phyloP scores from a whole-genome alignment of 2,888 invertebrate genomes.

The Eupithecia vulgata region DNA sequence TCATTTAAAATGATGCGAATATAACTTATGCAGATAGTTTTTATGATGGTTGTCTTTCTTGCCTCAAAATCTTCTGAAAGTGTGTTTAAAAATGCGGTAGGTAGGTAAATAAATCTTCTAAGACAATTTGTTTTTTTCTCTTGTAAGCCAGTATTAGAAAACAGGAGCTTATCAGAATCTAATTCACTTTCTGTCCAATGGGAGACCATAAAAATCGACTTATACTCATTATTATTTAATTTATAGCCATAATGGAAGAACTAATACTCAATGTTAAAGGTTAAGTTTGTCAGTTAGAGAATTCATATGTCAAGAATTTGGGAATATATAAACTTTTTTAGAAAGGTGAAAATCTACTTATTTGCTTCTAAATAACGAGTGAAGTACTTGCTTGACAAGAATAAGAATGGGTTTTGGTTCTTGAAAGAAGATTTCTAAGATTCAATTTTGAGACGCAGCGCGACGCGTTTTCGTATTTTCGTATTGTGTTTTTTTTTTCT shows the following conservation, averaged over 20 bases:
- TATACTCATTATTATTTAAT: constrained; percentile 71
- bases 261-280: constrained; percentile 11
- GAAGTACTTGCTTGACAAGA: neutral
- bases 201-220: constrained; percentile 70
- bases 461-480: too few species aligned
- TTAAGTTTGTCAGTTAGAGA: constrained; percentile 5
- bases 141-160: constrained; percentile 49
- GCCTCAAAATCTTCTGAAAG: neutral
- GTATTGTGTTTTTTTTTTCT: too few species aligned
- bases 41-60: neutral
- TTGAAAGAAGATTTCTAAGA: neutral
- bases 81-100: constrained; percentile 18
- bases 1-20: neutral
- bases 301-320: neutral
- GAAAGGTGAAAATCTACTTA: neutral
- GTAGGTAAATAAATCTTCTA: constrained; percentile 27
- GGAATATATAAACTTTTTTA: neutral
- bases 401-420: neutral
- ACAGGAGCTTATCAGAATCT: constrained; percentile 63
- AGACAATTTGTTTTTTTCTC: constrained; percentile 26
- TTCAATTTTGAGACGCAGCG: too few species aligned
- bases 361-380: neutral
- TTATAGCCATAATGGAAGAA: constrained; percentile 60
- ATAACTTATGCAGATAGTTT: neutral
- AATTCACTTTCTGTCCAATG: constrained; percentile 62